Base-by-base conservation (phyloP, 2,113 vertebrate species). In the Heteronetta atricapilla region DNA sequence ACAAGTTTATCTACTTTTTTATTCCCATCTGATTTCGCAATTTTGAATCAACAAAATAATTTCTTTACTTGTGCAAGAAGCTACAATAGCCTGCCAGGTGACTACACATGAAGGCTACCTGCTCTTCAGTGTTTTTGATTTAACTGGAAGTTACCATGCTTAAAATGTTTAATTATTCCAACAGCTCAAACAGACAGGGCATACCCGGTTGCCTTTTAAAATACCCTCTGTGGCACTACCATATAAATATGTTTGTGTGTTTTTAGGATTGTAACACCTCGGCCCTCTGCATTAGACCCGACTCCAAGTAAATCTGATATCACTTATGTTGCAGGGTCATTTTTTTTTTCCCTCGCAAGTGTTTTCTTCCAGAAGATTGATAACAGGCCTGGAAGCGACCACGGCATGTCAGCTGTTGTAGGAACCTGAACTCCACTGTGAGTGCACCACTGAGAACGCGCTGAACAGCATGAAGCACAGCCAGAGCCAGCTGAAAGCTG, bases 1-100 rank as follows among this genome's bases (percentile, higher is more conserved):
- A 93, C 89, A 87, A 68, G 89, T 95, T 96, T 82, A 18, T 66
- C 83, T 17, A 58, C 74, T 94, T 94, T 53, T 78, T 76, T 82
- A 50, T 50, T 93, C 74, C 69, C 89, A 88, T 77, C 2, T 89
- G 62, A 94, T 97, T 96, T 90, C 0, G 0, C 66, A 93, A 93
- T 82, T 94, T 34, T 84, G 69, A 89, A 92, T 75, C 83, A 94
- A 91, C 48, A 82, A 19, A 75, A 58, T 8, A 88, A 82, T 56
- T 46, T 53, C 84, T 76, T 72, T 34, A 46, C 29, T 90, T 90
- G 38, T 64, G 34, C 53, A 84, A 94, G 93, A 92, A 78, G 56
- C 56, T 90, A 59, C 80, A 86, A 59, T 33, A 64, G 44, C 66
- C 83, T 90, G 70, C 29, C 58, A 96, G 89, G 77, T 95, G 58